These are phyloP conservation scores for Agelas oroides DNA, from an alignment of 37 sponge, comb jelly and placozoan species.

Conservation along the genomic window DNA sequence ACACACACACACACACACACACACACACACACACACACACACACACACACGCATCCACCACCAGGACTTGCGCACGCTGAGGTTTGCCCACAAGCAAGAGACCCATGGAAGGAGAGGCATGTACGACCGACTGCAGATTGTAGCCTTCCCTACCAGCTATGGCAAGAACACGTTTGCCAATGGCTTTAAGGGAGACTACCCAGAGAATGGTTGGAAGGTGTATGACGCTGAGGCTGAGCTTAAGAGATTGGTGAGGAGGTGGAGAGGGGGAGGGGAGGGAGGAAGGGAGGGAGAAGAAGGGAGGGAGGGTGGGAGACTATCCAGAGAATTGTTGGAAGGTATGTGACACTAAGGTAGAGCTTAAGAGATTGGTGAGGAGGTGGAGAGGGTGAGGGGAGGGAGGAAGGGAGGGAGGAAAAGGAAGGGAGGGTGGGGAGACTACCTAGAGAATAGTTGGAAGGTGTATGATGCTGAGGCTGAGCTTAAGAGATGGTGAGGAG, in stretches of 20 bases:
- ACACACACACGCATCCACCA: background rate
- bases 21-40: no score
- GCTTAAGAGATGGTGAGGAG: constrained; percentile 66
- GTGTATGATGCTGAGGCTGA: constrained; percentile 73
- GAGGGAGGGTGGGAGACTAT: constrained; percentile 61
- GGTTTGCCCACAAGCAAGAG: constrained; percentile 85
- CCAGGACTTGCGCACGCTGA: constrained; percentile 85
- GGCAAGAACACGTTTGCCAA: constrained; percentile 85
- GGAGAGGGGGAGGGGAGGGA: no score
- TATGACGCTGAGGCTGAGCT: constrained; percentile 69
- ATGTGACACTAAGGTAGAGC: constrained; percentile 64
- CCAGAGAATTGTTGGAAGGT: constrained; percentile 80
- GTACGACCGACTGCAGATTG: constrained; percentile 79
- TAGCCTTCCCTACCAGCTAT: constrained; percentile 63
- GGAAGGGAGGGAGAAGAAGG: no score
- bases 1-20: no score
- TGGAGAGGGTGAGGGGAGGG: background rate
- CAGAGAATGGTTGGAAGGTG: constrained; percentile 79
- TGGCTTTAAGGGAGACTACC: constrained; percentile 58
- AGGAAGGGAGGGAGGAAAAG: background rate
- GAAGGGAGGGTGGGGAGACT: constrained; percentile 18
- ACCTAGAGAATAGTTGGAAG: constrained; percentile 75
- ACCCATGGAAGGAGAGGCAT: constrained; percentile 64
- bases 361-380: constrained; percentile 66
- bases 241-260: constrained; percentile 70